A percentile compares a stretch with the other conserved stretches of the same genome.
These are phyloP conservation scores for Todiramphus chloris DNA, from an alignment of 2,113 vertebrate genomes.

Conservation along the genomic window DNA sequence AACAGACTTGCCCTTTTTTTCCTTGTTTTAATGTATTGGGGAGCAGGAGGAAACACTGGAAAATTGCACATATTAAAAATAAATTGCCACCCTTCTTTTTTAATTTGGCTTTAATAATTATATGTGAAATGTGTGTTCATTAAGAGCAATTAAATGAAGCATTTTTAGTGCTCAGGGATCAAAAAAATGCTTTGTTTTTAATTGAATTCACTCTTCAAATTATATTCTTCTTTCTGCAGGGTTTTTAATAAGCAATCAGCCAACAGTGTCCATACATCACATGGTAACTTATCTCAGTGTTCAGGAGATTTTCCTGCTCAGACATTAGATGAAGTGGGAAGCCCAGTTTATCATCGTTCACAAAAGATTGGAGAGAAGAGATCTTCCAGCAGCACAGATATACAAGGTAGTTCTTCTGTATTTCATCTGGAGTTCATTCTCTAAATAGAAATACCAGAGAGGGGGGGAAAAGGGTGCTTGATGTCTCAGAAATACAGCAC, in stretches of 20 bases:
- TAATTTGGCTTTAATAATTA: background rate
- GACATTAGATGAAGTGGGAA: slow-evolving; percentile 81
- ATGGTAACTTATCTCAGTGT: slow-evolving; percentile 84
- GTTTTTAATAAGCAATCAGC: slow-evolving; percentile 77
- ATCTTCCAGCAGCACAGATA: slow-evolving; percentile 85
- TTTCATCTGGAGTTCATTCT: background rate
- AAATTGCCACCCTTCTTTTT: background rate
- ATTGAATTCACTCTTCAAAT: background rate
- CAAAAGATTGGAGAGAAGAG: slow-evolving; percentile 85
- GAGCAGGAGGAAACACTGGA: background rate
- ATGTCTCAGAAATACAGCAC: background rate
- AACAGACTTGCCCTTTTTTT: background rate
- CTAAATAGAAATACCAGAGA: background rate
- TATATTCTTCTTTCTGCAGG: slow-evolving; percentile 61
- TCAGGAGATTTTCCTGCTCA: slow-evolving; percentile 80
- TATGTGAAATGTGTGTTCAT: background rate
- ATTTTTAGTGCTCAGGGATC: background rate
- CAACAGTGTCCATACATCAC: slow-evolving; percentile 77
- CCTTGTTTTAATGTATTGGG: background rate
- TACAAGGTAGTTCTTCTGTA: slow-evolving; percentile 79
- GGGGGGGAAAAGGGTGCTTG: background rate
- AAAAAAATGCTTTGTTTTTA: background rate
- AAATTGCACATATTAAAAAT: background rate
- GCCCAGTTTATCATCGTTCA: slow-evolving; percentile 72
- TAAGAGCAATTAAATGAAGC: background rate